Conservation (phyloP, 53 echinoderm and acorn worm species). For the Holothuria scabra region DNA sequence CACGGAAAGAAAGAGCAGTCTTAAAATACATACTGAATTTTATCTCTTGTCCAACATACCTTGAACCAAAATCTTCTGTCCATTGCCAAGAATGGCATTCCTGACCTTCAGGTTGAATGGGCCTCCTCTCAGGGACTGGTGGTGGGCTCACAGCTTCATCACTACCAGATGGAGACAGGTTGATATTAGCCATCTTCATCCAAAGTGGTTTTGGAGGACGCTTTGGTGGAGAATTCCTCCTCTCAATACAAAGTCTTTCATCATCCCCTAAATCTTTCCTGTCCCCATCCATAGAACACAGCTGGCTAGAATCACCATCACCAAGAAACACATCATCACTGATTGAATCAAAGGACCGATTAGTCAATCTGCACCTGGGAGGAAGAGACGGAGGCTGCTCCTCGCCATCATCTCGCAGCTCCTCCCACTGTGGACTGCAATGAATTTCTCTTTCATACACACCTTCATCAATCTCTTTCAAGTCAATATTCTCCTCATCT, state of each 20-base stretch:
- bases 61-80: conserved; percentile 18
- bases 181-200: conserved; percentile 37
- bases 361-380: neutral
- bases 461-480: too few species aligned
- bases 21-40: too few species aligned
- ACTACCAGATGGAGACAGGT: conserved; percentile 3
- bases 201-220: conserved; percentile 40
- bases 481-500: too few species aligned
- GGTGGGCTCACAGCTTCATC: conserved; percentile 21
- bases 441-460: too few species aligned
- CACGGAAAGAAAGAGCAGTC: too few species aligned
- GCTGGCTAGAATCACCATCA: neutral
- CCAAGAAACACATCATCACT: conserved; percentile 36
- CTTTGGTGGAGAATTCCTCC: conserved; percentile 9
- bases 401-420: neutral
- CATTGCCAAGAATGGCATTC: conserved; percentile 42
- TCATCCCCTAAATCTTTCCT: neutral
- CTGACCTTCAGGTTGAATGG: conserved; percentile 34
- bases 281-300: too few species aligned
- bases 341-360: conserved; percentile 8
- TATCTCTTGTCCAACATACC: conserved; percentile 4
- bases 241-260: neutral
- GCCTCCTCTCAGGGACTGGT: conserved; percentile 38
- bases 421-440: too few species aligned
- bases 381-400: conserved; percentile 10